phyloP scores from a whole-genome alignment of 1,140 invertebrate species.

The Drosophila trapezifrons region DNA sequence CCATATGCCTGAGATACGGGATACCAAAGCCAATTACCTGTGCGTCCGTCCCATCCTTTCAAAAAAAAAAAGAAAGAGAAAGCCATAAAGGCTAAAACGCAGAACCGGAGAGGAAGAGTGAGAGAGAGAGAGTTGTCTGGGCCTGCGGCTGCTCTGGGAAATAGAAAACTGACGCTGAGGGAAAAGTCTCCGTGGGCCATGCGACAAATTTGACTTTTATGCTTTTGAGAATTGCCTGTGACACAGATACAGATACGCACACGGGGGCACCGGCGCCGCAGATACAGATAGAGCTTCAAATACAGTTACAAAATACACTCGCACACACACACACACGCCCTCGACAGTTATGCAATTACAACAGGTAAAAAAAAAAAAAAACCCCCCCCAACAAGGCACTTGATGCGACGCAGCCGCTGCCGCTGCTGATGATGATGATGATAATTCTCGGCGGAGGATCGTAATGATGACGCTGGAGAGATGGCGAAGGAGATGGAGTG shows the following conservation, averaged over 20 bases:
- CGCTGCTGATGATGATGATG: constrained; percentile 16
- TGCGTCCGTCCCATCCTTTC: constrained; percentile 11
- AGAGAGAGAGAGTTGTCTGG: constrained; percentile 26
- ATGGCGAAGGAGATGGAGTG: constrained; percentile 14
- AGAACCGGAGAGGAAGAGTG: neutral
- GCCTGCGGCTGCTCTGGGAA: constrained; percentile 61
- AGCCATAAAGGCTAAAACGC: neutral
- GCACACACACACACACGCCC: constrained; percentile 8
- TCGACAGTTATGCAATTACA: constrained; percentile 72
- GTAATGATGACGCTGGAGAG: neutral
- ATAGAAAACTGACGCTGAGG: constrained; percentile 57
- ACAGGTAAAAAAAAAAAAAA: constrained; percentile 47
- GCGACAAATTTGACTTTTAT: constrained; percentile 82
- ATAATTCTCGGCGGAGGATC: constrained; percentile 35
- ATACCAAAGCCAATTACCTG: constrained; percentile 77
- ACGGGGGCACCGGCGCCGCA: constrained; percentile 7
- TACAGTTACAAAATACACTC: constrained; percentile 17
- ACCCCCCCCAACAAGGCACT: constrained; percentile 49
- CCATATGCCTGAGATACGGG: constrained; percentile 67
- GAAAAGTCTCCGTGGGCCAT: constrained; percentile 65
- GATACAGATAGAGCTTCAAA: constrained; percentile 11
- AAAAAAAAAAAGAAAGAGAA: neutral
- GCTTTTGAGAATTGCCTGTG: constrained; percentile 79
- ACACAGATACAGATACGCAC: constrained; percentile 64
- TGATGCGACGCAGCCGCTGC: constrained; percentile 45